These are phyloP conservation scores for Nasonia vitripennis DNA, from an alignment of 1,140 invertebrate species.

Conservation along the genomic window DNA sequence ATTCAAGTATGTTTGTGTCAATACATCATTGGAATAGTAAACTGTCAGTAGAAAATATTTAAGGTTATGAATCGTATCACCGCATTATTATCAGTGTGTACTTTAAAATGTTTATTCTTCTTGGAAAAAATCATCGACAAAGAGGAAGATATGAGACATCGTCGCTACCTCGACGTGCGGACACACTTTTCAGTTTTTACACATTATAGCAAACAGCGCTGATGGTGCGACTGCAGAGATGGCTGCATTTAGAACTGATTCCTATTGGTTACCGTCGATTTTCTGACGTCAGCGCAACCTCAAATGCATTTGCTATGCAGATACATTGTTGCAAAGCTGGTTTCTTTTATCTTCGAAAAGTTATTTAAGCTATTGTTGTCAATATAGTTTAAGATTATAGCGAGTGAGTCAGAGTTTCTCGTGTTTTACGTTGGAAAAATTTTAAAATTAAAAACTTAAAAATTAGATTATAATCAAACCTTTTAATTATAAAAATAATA, in stretches of 20 bases:
- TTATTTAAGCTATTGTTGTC: not conserved
- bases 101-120: not conserved
- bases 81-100: not conserved
- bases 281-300: constrained; percentile 1
- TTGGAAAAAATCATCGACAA: not conserved
- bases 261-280: not conserved
- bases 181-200: no score
- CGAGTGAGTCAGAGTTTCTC: no score
- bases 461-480: no score
- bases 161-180: not conserved
- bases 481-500: no score
- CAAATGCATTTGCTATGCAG: not conserved
- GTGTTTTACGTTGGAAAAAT: no score
- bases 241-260: not conserved
- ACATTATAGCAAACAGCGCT: no score
- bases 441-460: no score
- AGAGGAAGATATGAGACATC: not conserved
- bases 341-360: not conserved
- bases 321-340: not conserved
- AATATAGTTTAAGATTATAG: no score
- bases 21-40: not conserved
- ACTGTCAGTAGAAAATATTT: constrained; percentile 12
- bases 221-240: not conserved
- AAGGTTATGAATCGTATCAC: constrained; percentile 12
- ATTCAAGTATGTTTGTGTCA: not conserved